A percentile compares a stretch with the other conserved stretches of the same genome.
These are phyloP conservation scores for Siniperca chuatsi DNA, from an alignment of 2,113 vertebrate species.

Conservation along the genomic window DNA sequence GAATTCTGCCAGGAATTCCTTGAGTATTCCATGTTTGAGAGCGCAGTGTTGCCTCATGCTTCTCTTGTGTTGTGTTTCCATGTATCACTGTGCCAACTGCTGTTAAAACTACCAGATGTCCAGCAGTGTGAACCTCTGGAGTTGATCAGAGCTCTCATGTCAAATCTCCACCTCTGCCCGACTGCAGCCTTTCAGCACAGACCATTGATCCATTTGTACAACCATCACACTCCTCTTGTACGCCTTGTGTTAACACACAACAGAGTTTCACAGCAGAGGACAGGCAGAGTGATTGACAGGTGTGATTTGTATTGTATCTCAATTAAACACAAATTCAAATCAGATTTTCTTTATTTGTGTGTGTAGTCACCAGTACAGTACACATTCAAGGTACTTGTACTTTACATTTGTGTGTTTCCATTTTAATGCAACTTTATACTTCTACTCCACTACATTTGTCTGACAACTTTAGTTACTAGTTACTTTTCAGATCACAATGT, in stretches of 20 bases:
- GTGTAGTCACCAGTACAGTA: too few relatives aligned
- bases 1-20: constrained; percentile 94
- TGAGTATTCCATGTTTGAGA: constrained; percentile 89
- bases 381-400: too few relatives aligned
- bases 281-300: not conserved
- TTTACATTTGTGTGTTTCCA: too few relatives aligned
- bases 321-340: not conserved
- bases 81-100: constrained; percentile 49
- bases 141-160: constrained; percentile 26
- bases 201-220: constrained; percentile 68
- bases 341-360: not conserved
- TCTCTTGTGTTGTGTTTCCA: constrained; percentile 74
- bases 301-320: not conserved
- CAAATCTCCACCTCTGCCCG: constrained; percentile 58
- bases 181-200: constrained; percentile 67
- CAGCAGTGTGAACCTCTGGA: constrained; percentile 46
- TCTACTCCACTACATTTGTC: too few relatives aligned
- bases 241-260: not conserved
- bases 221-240: constrained; percentile 8
- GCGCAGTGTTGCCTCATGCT: constrained; percentile 88
- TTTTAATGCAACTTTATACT: too few relatives aligned
- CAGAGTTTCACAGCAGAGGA: not conserved
- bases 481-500: too few relatives aligned
- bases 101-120: constrained; percentile 44
- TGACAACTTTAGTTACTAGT: too few relatives aligned